Percentiles rank a stretch among this genome's conserved stretches.
phyloP scores from a whole-genome alignment of 2,797 vertebrate genomes.

The Rhabdophis nuchalis region DNA sequence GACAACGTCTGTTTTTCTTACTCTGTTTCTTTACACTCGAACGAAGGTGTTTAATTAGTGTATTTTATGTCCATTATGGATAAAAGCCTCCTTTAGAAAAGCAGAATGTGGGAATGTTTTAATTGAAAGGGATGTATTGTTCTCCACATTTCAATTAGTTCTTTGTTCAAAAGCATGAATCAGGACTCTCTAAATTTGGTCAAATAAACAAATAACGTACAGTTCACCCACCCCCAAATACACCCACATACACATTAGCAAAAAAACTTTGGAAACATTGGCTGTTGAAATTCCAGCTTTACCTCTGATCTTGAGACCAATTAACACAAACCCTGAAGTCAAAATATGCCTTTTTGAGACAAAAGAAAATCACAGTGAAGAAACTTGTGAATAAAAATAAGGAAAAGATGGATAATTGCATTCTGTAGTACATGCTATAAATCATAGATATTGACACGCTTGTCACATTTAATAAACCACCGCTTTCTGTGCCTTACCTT shows the following conservation, averaged over 20 bases:
- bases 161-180: slow-evolving; percentile 45
- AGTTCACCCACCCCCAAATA: slow-evolving; percentile 31
- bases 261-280: neutral
- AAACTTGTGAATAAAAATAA: slow-evolving; percentile 15
- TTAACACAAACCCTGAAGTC: neutral
- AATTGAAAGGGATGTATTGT: slow-evolving; percentile 40
- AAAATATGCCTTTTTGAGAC: neutral
- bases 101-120: slow-evolving; percentile 47
- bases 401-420: slow-evolving; percentile 27
- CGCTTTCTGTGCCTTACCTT: rapidly evolving
- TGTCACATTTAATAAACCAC: neutral
- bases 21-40: neutral
- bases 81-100: slow-evolving; percentile 35
- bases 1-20: neutral
- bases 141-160: slow-evolving; percentile 42
- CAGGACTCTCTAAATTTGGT: neutral
- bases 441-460: rapidly evolving
- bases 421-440: neutral
- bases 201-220: slow-evolving; percentile 45
- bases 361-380: slow-evolving; percentile 1
- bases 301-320: neutral
- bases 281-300: neutral
- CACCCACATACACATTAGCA: slow-evolving; percentile 20
- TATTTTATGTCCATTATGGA: slow-evolving; percentile 36
- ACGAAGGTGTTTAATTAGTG: slow-evolving; percentile 6